Base-by-base conservation (phyloP, 2,797 vertebrate species). In the Nothura maculosa region DNA sequence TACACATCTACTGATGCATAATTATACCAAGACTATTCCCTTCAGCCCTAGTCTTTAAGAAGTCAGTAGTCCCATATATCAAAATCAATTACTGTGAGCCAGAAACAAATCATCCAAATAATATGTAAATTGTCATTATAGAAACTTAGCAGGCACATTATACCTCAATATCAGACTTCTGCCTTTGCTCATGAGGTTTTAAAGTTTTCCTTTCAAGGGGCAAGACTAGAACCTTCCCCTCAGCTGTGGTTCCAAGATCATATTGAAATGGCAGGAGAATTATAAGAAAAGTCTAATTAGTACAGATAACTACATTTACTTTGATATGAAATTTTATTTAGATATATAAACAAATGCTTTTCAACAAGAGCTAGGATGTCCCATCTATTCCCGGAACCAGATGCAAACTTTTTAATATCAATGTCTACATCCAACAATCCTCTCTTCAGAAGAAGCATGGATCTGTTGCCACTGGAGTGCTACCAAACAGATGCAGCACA, bases 71-170 rank as follows among this genome's bases (percentile, higher is more conserved):
- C 17, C 27, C 9, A 36, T 60, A 0, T 28, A 25, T 38, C 1
- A 0, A 69, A 86, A 66, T 62, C n/a, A 36, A 27, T 10, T 48
- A 11, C 15, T 45, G 48, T 67, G 38, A 77, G 28, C 76, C 54
- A 84, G 77, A 75, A 89, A 42, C 43, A 64, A n/a, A 42, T 4
- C 22, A 20, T 74, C 62, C 58, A 43, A 72, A 45, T 81, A 60
- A 24, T 17, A 1, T 8, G 10, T 55, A 55, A 55, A 55, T 55
- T n/a, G 32, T 38, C 40, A 58, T 40, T 57, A 63, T 52, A 81
- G 67, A 47, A 73, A 32, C 40, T 84, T 77, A 36, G 61, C 52
- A 50, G 80, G 60, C 10, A 2, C 6, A 14, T 66, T 12, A 6
- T 73, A 64, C 17, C 75, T 67, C 84, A 54, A 1, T 25, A 45